Evolutionary conservation across 1,140 invertebrate genomes (phyloP).

Genomic region (Popillia japonica): DNA sequence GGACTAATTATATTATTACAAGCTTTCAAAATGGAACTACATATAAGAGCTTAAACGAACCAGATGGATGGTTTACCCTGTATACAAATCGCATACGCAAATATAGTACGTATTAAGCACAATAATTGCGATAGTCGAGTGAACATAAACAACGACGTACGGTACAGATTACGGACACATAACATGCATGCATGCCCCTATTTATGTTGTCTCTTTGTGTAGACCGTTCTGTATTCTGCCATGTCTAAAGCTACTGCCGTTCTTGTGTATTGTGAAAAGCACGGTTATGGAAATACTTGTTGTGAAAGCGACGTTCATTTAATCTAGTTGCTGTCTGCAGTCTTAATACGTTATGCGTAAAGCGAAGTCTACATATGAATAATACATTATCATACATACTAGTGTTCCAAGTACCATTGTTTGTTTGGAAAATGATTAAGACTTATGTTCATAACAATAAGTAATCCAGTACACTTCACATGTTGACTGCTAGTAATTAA

Average conservation of each 20-base stretch:
- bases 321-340: not conserved
- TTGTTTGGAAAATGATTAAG: not conserved
- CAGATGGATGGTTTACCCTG: too few species aligned
- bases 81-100: not conserved
- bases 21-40: too few species aligned
- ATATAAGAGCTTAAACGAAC: too few species aligned
- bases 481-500: too few species aligned
- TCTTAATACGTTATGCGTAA: not conserved
- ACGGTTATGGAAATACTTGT: not conserved
- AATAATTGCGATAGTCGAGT: conserved; percentile 4
- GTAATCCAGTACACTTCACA: too few species aligned
- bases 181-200: not conserved
- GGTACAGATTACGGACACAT: not conserved
- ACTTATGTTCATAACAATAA: too few species aligned
- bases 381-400: not conserved
- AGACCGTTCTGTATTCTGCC: not conserved
- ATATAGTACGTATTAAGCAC: not conserved
- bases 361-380: not conserved
- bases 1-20: too few species aligned
- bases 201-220: not conserved
- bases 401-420: not conserved
- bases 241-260: not conserved
- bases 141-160: conserved; percentile 5
- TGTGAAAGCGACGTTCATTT: not conserved
- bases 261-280: not conserved